Percentiles rank a stretch among this genome's conserved stretches.
phyloP scores from a whole-genome alignment of 1,140 invertebrate genomes.

The Drosophila repleta region DNA sequence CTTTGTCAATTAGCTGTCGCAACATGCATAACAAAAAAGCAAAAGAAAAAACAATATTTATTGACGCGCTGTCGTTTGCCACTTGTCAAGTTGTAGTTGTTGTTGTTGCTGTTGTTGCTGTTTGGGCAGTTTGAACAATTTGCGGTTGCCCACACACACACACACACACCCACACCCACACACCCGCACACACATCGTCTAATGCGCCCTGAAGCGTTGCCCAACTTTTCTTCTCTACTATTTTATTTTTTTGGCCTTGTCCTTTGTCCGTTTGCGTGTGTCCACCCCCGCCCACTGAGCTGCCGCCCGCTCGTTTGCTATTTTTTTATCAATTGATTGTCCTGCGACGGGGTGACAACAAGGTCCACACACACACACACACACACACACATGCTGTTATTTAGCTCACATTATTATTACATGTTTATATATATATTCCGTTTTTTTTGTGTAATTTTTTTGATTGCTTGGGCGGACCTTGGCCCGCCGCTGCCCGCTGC shows the following conservation, averaged over 20 bases:
- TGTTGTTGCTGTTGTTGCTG: conserved; percentile 2
- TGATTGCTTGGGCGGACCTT: conserved; percentile 69
- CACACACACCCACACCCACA: conserved; percentile 10
- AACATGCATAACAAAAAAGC: conserved; percentile 38
- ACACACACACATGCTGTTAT: conserved; percentile 26
- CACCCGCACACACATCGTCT: conserved; percentile 30
- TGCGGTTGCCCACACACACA: conserved; percentile 58
- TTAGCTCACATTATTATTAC: conserved; percentile 40
- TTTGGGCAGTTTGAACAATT: conserved; percentile 71
- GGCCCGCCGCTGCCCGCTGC: conserved; percentile 16
- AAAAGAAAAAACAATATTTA: conserved; percentile 25
- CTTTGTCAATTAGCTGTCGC: conserved; percentile 52
- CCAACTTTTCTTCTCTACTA: conserved; percentile 20
- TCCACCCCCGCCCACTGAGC: background rate
- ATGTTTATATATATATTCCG: conserved; percentile 40
- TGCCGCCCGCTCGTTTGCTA: conserved; percentile 22
- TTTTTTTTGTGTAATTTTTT: conserved; percentile 53
- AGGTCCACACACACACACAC: conserved; percentile 26
- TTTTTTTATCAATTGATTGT: conserved; percentile 75
- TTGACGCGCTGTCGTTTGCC: conserved; percentile 40
- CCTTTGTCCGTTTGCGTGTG: conserved; percentile 43
- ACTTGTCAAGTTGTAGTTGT: conserved; percentile 31
- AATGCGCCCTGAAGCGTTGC: conserved; percentile 69
- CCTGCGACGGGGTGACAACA: conserved; percentile 65
- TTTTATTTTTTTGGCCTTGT: conserved; percentile 32